phyloP scores from a whole-genome alignment of 37 sponge, comb jelly and placozoan genomes.

The Chondrosia reniformis region DNA sequence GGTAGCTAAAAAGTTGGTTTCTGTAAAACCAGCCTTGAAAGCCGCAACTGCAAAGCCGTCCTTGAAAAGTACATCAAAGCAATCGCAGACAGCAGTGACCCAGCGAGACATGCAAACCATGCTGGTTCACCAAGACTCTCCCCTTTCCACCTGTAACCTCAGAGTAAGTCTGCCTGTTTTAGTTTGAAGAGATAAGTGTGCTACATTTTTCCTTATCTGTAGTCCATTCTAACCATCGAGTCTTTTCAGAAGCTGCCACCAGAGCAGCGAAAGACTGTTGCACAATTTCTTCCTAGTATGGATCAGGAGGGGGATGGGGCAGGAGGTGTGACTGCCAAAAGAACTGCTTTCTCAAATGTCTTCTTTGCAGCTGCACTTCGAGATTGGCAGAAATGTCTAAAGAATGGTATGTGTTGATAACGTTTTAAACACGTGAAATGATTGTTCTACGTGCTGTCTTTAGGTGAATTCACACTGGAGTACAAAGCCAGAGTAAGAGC shows the following conservation, averaged over 20 bases:
- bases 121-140: background rate
- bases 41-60: too few relatives aligned
- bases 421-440: too few relatives aligned
- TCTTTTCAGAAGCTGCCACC: background rate
- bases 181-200: background rate
- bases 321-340: background rate
- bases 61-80: too few relatives aligned
- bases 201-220: background rate
- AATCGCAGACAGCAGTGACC: background rate
- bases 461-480: constrained; percentile 24
- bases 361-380: constrained; percentile 18
- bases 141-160: background rate
- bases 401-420: constrained; percentile 11
- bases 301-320: constrained; percentile 17
- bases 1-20: too few relatives aligned
- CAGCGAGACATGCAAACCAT: constrained; percentile 5
- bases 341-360: constrained; percentile 18
- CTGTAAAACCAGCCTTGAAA: too few relatives aligned
- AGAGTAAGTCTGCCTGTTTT: background rate
- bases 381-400: constrained; percentile 14
- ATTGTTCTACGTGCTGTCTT: background rate
- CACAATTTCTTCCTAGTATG: constrained; percentile 24
- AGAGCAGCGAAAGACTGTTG: constrained; percentile 20
- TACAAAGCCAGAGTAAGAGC: constrained; percentile 14
- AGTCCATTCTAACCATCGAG: constrained; percentile 6